These are phyloP conservation scores for Hydrolagus colliei DNA, from an alignment of 2,797 vertebrate genomes.

Conservation along the genomic window DNA sequence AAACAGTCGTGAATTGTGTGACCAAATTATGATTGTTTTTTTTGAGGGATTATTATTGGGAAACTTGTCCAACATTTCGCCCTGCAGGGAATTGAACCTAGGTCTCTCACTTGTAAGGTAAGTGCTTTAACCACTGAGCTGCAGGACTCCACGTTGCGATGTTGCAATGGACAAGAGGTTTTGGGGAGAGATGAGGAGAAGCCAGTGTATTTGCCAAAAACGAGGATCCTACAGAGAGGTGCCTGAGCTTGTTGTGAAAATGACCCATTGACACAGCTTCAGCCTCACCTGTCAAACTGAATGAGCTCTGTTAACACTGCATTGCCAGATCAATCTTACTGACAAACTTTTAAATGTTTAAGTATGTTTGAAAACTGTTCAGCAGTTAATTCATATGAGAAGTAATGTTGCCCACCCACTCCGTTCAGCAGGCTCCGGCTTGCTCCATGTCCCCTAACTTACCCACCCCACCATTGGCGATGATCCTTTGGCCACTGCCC, in stretches of 20 bases:
- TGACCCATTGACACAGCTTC: constrained; percentile 22
- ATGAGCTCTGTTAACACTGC: constrained; percentile 11
- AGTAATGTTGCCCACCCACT: too few relatives aligned
- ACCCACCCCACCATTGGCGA: too few relatives aligned
- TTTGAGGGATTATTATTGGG: too few relatives aligned
- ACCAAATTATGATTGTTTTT: too few relatives aligned
- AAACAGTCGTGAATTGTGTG: too few relatives aligned
- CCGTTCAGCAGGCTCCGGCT: too few relatives aligned
- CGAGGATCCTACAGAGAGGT: neutral
- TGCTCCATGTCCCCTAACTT: too few relatives aligned
- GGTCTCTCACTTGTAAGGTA: neutral
- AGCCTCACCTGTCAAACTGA: neutral
- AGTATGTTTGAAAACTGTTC: too few relatives aligned
- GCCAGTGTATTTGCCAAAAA: neutral
- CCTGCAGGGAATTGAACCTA: neutral
- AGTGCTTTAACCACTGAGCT: too few relatives aligned
- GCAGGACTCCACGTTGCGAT: too few relatives aligned
- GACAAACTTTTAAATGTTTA: neutral
- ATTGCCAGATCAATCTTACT: neutral
- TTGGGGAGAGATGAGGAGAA: neutral
- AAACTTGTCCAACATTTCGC: neutral
- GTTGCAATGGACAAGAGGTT: neutral
- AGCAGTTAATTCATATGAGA: too few relatives aligned
- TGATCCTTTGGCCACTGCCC: too few relatives aligned
- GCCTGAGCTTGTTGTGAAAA: constrained; percentile 13